phyloP scores from a whole-genome alignment of 2,888 invertebrate genomes.

The Leptura quadrifasciata region DNA sequence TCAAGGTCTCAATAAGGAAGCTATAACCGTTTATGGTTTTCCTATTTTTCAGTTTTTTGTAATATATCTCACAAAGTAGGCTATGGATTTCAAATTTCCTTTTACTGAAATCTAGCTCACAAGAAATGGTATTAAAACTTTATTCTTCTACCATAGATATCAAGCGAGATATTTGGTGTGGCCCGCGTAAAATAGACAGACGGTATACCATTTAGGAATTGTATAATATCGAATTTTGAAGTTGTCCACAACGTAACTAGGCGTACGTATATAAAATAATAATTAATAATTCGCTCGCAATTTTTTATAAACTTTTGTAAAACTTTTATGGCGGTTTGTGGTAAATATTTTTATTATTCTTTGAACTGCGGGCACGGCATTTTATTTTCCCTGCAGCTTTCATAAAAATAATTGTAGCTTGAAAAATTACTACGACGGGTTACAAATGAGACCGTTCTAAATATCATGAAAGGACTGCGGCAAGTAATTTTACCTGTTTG shows the following conservation, averaged over 20 bases:
- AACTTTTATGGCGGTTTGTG: background rate
- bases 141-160: too few relatives aligned
- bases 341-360: constrained; percentile 27
- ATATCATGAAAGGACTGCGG: constrained; percentile 35
- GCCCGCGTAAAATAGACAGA: too few relatives aligned
- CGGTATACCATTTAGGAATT: too few relatives aligned
- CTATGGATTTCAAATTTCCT: too few relatives aligned
- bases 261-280: background rate
- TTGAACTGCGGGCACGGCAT: constrained; percentile 2
- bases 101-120: too few relatives aligned
- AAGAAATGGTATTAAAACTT: too few relatives aligned
- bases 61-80: too few relatives aligned
- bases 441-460: constrained; percentile 48
- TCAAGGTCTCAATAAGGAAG: too few relatives aligned
- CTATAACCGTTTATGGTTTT: too few relatives aligned
- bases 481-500: constrained; percentile 36
- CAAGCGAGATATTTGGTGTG: too few relatives aligned
- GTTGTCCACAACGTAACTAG: background rate
- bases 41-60: too few relatives aligned
- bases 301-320: background rate
- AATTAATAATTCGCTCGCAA: background rate
- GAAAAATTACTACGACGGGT: constrained; percentile 50
- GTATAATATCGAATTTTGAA: background rate
- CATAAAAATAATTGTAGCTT: constrained; percentile 57
- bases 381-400: constrained; percentile 35